Percentiles rank a stretch among this genome's conserved stretches.
Conservation (phyloP, 2,113 vertebrate species). For the Gobio gobio region DNA sequence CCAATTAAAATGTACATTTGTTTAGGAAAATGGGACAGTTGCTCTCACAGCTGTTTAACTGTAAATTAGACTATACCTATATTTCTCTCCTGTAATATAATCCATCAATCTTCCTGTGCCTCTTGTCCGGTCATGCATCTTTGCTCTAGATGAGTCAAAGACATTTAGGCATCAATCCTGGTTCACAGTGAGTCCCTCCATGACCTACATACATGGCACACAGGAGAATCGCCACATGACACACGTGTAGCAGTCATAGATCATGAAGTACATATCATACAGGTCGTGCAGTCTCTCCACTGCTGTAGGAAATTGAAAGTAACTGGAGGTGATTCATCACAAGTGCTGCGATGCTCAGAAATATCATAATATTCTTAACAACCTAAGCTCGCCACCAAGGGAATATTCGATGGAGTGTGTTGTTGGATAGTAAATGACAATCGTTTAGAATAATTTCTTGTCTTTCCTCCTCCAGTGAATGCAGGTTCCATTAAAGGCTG, state of each 20-base stretch:
- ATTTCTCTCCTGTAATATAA: not conserved
- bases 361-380: not conserved
- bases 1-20: conserved; percentile 12
- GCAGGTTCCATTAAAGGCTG: not conserved
- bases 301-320: not conserved
- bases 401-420: not conserved
- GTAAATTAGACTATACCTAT: not conserved
- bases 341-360: not conserved
- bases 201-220: conserved; percentile 35
- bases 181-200: conserved; percentile 8
- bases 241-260: not conserved
- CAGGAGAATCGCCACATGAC: conserved; percentile 8
- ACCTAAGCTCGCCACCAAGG: not conserved
- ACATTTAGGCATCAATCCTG: conserved; percentile 25
- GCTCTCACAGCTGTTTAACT: not conserved
- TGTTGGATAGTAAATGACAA: not conserved
- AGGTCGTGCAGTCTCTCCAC: not conserved
- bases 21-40: not conserved
- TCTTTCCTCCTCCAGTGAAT: not conserved
- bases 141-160: conserved; percentile 27
- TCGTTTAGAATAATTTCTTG: not conserved
- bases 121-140: conserved; percentile 43
- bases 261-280: not conserved
- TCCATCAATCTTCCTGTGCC: not conserved
- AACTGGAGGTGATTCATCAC: not conserved